Base-by-base conservation (phyloP, 2,888 invertebrate species). In the Limnephilus rhombicus region DNA sequence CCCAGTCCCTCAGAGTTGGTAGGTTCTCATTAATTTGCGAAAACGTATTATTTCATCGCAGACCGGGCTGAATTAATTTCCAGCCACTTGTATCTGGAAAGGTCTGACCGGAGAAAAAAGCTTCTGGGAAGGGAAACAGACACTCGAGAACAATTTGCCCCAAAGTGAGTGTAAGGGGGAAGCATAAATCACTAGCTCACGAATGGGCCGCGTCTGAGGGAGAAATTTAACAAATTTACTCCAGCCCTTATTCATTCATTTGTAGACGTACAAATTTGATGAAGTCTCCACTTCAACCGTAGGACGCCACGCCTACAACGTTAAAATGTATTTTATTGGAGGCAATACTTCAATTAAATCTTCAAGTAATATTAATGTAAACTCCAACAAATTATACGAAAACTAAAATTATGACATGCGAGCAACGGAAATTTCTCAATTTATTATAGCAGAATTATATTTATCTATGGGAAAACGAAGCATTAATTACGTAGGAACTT, bases 141-240 rank as follows among this genome's bases (percentile, higher is more conserved):
- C 83, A 83, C 83, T 83, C 41, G 83, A 83, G 83, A 83, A 83
- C 24, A 83, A 34, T 83, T 83, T 83, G 18, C 34, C 83, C 83
- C 18, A 37, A 24, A 83, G 34, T 83, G 34, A 24, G 83, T 83
- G 24, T 83, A 83, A 83, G 37, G 83, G 83, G 83, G 37, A 41
- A 83, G 12, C 34, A 83, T 83, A 83, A 83, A 83, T 83, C 83
- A 83, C 83, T 83, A 37, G 83, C 83, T 83, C 83, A 83, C 83
- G 83, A 83, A 37, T 37, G 37, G 83, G 15, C 83, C 37, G 37
- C 41, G 83, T 83, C 34, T 83, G 83, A 83, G 83, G n/a, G 83
- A 34, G 83, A 83, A 83, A 83, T 83, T 83, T 83, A 83, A 83
- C 83, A 83, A 83, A 83, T 83, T 83, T 37, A 83, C 83, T 83